A percentile compares a stretch with the other conserved stretches of the same genome.
Conservation (phyloP, 1,140 invertebrate species). For the Formica exsecta region DNA sequence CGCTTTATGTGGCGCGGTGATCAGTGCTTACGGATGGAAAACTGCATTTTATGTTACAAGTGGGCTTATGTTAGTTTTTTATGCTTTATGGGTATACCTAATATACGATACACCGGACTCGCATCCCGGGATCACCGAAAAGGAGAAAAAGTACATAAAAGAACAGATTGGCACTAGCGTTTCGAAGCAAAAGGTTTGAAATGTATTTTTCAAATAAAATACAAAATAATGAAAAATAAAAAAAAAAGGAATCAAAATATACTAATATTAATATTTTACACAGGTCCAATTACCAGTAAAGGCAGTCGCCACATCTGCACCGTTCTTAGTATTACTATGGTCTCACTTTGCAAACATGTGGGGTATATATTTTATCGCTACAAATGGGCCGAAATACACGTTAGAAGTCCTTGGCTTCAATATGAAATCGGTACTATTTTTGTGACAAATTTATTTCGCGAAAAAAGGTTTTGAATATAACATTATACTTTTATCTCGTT, state of each 20-base stretch:
- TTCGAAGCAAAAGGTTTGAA: conserved; percentile 85
- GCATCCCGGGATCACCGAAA: conserved; percentile 91
- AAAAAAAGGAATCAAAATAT: not conserved
- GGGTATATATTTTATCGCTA: conserved; percentile 94
- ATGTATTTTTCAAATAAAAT: conserved; percentile 3
- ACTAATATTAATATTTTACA: conserved; percentile 4
- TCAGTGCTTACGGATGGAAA: conserved; percentile 90
- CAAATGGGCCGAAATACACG: conserved; percentile 95
- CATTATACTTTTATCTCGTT: not conserved
- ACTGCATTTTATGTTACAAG: conserved; percentile 91
- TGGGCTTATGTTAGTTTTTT: conserved; percentile 89
- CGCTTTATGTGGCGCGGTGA: conserved; percentile 89
- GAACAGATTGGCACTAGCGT: conserved; percentile 87
- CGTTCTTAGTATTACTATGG: conserved; percentile 89
- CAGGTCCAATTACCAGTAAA: conserved; percentile 80
- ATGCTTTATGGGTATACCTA: conserved; percentile 88
- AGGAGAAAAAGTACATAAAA: conserved; percentile 92
- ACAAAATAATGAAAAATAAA: not conserved
- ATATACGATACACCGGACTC: conserved; percentile 91
- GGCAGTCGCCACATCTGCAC: conserved; percentile 88
- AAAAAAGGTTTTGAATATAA: not conserved
- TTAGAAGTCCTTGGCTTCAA: conserved; percentile 94
- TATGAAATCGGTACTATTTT: conserved; percentile 88
- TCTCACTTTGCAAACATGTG: conserved; percentile 93
- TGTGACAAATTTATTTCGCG: not conserved